Conservation (phyloP, 2,888 invertebrate genomes). For the Meliscaeva auricollis region DNA sequence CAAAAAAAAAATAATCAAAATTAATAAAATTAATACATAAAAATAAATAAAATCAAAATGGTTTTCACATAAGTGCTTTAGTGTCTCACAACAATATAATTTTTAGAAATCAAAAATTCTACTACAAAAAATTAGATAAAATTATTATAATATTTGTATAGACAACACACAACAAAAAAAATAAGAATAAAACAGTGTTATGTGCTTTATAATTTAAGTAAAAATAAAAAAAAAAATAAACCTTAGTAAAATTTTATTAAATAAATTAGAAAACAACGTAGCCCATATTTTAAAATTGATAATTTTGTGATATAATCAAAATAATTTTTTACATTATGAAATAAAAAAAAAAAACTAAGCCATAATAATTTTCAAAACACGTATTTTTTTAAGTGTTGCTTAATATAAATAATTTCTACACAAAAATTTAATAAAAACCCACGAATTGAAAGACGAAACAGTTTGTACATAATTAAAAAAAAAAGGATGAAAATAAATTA, state of each 20-base stretch:
- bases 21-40: conserved; percentile 12
- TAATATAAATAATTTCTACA: conserved; percentile 57
- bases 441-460: conserved; percentile 4
- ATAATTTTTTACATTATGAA: conserved; percentile 42
- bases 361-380: conserved; percentile 35
- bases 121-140: conserved; percentile 48
- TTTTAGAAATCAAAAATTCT: conserved; percentile 47
- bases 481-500: conserved; percentile 16
- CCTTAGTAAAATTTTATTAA: conserved; percentile 44
- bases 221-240: conserved; percentile 15
- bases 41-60: conserved; percentile 56
- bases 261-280: conserved; percentile 39
- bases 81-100: conserved; percentile 66
- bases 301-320: conserved; percentile 66
- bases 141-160: conserved; percentile 39
- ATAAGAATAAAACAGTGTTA: conserved; percentile 20
- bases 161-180: conserved; percentile 19
- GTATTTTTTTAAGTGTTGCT: conserved; percentile 52
- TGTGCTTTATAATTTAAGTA: conserved; percentile 67
- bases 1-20: conserved; percentile 25
- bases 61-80: conserved; percentile 77
- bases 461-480: conserved; percentile 45
- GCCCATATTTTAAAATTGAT: conserved; percentile 40
- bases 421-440: background rate
- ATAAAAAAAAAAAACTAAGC: conserved; percentile 8